phyloP scores from a whole-genome alignment of 2,797 vertebrate species.

The Pseudomugil tenellus region DNA sequence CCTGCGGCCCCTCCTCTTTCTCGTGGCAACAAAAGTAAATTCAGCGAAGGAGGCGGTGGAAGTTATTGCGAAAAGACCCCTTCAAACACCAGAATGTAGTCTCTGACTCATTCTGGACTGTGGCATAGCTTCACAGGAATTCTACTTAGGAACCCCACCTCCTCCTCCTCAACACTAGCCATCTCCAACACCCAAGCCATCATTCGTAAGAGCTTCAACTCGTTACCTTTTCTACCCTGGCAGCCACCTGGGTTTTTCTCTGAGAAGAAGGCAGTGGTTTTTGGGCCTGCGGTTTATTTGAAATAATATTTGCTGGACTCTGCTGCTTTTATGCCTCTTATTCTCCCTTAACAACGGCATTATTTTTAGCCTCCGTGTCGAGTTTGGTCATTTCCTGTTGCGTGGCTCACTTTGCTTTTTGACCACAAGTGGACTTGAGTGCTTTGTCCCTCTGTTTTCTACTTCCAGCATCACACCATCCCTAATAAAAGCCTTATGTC shows the following conservation, averaged over 20 bases:
- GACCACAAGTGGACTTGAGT: conserved; percentile 61
- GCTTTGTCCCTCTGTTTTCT: conserved; percentile 34
- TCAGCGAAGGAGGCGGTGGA: conserved; percentile 35
- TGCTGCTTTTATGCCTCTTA: conserved; percentile 67
- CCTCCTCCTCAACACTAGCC: conserved; percentile 7
- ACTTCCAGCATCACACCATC: conserved; percentile 29
- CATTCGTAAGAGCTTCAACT: conserved; percentile 41
- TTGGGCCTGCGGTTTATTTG: conserved; percentile 74
- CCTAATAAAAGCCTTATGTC: conserved; percentile 6
- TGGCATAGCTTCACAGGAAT: conserved; percentile 51
- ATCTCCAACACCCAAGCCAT: conserved; percentile 47
- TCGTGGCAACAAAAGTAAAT: conserved; percentile 60
- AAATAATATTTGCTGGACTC: conserved; percentile 83
- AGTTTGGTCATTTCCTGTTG: conserved; percentile 83
- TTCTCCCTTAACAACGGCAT: conserved; percentile 80
- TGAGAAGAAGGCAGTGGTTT: conserved; percentile 64
- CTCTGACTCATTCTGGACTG: conserved; percentile 53
- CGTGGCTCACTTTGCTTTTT: conserved; percentile 45
- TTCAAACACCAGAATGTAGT: conserved; percentile 12
- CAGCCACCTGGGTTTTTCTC: conserved; percentile 58
- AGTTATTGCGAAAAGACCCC: conserved; percentile 40
- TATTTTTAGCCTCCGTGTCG: conserved; percentile 79
- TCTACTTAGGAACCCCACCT: conserved; percentile 31
- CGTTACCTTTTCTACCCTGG: conserved; percentile 45
- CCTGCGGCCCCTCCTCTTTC: conserved; percentile 14